phyloP scores from a whole-genome alignment of 2,113 vertebrate genomes.

The Ranitomeya imitator region DNA sequence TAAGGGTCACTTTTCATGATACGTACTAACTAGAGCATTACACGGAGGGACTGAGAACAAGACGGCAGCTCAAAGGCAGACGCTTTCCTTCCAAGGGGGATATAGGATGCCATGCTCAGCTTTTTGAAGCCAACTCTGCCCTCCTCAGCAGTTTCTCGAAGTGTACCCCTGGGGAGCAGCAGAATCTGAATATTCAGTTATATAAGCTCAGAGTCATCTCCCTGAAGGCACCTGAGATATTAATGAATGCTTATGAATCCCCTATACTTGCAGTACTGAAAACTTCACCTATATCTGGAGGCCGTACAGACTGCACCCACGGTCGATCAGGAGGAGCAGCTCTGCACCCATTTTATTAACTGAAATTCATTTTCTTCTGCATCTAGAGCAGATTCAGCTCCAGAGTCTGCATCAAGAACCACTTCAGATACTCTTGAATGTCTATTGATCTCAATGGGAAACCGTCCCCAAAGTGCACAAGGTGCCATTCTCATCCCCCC shows the following conservation, averaged over 20 bases:
- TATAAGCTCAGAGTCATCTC: background rate
- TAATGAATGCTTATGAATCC: background rate
- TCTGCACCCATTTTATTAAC: background rate
- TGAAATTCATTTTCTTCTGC: background rate
- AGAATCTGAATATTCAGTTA: slow-evolving; percentile 3
- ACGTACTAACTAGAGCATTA: background rate
- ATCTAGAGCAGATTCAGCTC: no score
- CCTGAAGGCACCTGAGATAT: background rate
- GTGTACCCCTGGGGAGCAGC: slow-evolving; percentile 1
- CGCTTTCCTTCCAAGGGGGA: background rate
- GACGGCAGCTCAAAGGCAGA: background rate
- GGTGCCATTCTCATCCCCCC: no score
- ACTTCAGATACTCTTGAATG: no score
- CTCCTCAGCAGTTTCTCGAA: slow-evolving; percentile 29
- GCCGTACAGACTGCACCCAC: no score
- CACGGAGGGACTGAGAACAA: slow-evolving; percentile 9
- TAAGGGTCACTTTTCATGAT: background rate
- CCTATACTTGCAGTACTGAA: background rate
- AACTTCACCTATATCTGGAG: background rate
- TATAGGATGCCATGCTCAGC: background rate
- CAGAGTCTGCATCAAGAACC: no score
- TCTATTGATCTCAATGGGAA: no score
- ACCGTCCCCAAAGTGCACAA: no score
- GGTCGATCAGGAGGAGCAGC: background rate
- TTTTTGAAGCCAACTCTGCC: slow-evolving; percentile 10